These are phyloP conservation scores for Candoia aspera DNA, from an alignment of 2,113 vertebrate species.

Conservation along the genomic window DNA sequence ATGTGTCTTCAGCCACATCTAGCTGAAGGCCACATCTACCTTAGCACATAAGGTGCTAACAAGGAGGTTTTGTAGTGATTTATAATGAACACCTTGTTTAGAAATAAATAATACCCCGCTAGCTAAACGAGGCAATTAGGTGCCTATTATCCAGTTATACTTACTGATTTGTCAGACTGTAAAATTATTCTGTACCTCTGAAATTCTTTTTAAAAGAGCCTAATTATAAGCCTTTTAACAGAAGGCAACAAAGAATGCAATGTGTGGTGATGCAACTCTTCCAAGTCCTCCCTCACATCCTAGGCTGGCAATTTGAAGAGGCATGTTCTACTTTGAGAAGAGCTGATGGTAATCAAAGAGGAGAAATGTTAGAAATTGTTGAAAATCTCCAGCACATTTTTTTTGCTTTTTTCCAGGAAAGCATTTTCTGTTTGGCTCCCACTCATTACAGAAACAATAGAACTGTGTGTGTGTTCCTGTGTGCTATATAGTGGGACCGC, in stretches of 20 bases:
- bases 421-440: not conserved
- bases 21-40: no score
- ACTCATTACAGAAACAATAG: not conserved
- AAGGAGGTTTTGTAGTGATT: not conserved
- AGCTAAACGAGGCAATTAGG: not conserved
- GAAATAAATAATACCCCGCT: conserved; percentile 3
- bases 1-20: not conserved
- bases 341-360: not conserved
- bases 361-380: not conserved
- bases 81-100: not conserved
- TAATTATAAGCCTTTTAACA: not conserved
- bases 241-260: not conserved
- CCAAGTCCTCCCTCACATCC: not conserved
- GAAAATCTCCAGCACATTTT: not conserved
- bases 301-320: not conserved
- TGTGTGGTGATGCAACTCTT: conserved; percentile 6
- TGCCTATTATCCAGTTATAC: not conserved
- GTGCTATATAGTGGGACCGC: not conserved
- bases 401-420: not conserved
- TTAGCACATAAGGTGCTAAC: not conserved
- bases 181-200: not conserved
- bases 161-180: not conserved
- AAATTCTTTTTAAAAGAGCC: not conserved
- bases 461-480: not conserved
- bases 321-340: conserved; percentile 29